Evolutionary conservation across 2,888 invertebrate genomes (phyloP), one percentile per base, ranked within the genome.

Genomic region (Hypselothyrea guttata): DNA sequence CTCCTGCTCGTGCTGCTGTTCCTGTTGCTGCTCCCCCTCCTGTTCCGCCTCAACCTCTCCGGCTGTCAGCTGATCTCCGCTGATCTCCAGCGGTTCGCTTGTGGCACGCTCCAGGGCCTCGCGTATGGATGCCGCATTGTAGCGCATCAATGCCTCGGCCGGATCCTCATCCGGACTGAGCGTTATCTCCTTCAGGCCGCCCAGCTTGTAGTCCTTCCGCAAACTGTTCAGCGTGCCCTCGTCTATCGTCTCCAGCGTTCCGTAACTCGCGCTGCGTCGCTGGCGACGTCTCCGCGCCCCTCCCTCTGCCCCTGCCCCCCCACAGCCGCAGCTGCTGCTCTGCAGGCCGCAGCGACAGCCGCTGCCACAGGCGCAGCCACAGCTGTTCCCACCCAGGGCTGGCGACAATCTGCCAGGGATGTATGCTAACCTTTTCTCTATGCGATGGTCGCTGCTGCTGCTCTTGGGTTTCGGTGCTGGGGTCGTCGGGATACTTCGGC

Each of bases 141-240:
- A 84, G 7, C 88, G 88, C 85, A 84, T 86, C 7, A 89, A 45
- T 0, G 88, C 89, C 57, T 88, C 87, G 0, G 83, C 64, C 0
- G 89, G 89, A 65, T 88, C 88, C 56, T 89, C 89, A 5, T 88
- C 78, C 0, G 89, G 88, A 56, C 79, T 83, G 8, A 89, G 49
- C 0, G 88, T 88, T n/a, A 89, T 89, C 71, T 89, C 89, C 40
- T 86, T 88, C 2, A 89, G 55, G 0, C 86, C 75, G 38, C 86
- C 75, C 40, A 73, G 48, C 42, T 85, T 88, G 53, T 87, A 89
- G n/a, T 83, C 87, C 49, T 84, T 71, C 0, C 89, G 83, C n/a
- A 89, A 47, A 7, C 75, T 79, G 11, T 81, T 68, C 34, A 89
- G 45, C 0, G 88, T 87, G 2, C 81, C 66, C 30, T 78, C 77